A percentile compares a stretch with the other conserved stretches of the same genome.
Evolutionary conservation across 2,888 invertebrate species (phyloP).

Genomic region (Melieria crassipennis): DNA sequence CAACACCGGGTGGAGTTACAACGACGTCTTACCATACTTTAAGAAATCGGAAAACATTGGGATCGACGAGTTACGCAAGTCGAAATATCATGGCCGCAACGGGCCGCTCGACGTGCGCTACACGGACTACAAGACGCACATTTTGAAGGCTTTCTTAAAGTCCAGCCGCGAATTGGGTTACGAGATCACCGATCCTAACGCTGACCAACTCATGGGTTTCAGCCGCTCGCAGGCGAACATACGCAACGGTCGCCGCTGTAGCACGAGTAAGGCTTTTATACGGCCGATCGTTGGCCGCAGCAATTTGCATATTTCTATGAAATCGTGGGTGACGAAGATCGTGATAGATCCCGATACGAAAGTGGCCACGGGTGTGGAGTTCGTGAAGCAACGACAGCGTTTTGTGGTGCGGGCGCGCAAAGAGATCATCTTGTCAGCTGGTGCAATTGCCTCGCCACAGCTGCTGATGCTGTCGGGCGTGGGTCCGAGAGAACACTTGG

Average conservation of each 20-base stretch:
- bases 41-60: constrained; percentile 79
- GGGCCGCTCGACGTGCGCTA: constrained; percentile 78
- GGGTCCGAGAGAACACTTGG: constrained; percentile 74
- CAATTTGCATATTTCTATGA: constrained; percentile 78
- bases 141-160: constrained; percentile 73
- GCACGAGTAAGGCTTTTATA: constrained; percentile 82
- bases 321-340: constrained; percentile 75
- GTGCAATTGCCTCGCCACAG: constrained; percentile 86
- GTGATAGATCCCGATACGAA: constrained; percentile 73
- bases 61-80: constrained; percentile 70
- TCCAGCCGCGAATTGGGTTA: constrained; percentile 78
- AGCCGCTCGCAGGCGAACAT: constrained; percentile 78
- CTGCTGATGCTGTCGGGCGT: constrained; percentile 86
- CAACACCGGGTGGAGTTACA: constrained; percentile 83
- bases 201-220: constrained; percentile 73
- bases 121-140: constrained; percentile 72
- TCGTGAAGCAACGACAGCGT: constrained; percentile 71
- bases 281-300: constrained; percentile 72
- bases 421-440: constrained; percentile 83
- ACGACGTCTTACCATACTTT: constrained; percentile 80
- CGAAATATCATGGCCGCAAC: constrained; percentile 73
- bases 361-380: constrained; percentile 75
- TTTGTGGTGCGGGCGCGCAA: constrained; percentile 71
- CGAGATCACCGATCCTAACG: constrained; percentile 77
- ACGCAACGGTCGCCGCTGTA: constrained; percentile 78